Base-by-base conservation (phyloP, 2,888 invertebrate genomes). In the Papilio elwesi region DNA sequence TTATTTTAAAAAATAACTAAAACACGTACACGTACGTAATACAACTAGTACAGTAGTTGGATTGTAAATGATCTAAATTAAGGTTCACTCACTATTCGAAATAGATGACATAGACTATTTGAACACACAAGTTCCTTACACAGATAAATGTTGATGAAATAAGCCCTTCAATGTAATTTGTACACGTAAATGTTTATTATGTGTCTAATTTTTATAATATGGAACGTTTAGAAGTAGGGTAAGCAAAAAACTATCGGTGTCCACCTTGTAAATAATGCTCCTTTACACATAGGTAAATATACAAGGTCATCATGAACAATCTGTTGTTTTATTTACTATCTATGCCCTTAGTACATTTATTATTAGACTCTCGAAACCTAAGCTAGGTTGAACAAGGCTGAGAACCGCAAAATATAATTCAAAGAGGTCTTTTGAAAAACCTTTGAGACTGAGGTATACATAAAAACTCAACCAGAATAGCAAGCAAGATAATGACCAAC, bases 221-320 rank as follows among this genome's bases (percentile, higher is more conserved):
- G 62, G 16, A 55, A 82, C 77, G 81, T 74, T 78, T 88, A 88
- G 85, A 62, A 79, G 69, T 88, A 89, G 81, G 85, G 84, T 89
- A 26, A n/a, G 82, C 85, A 85, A 81, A 88, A 86, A 84, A 77
- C 86, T 83, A 84, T 86, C 80, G 85, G 88, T 93, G 92, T 93
- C 91, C 90, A 93, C 90, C 89, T 86, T 94, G 94, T 94, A 94
- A 90, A 94, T 94, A 94, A 85, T 88, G 89, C 91, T 93, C 92
- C 92, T 93, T 90, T 94, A 94, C 92, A 93, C 89, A 87, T 92
- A 91, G 90, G 87, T 91, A 92, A 91, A 90, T 91, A 92, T 91
- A 93, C 90, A 90, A 70, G 90, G 88, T 91, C 89, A 91, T 88
- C 87, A 90, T 82, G 84, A 88, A 88, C 78, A 83, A 78, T 74